Evolutionary conservation across 2,888 invertebrate genomes (phyloP).

Genomic region (Acronicta alni): DNA sequence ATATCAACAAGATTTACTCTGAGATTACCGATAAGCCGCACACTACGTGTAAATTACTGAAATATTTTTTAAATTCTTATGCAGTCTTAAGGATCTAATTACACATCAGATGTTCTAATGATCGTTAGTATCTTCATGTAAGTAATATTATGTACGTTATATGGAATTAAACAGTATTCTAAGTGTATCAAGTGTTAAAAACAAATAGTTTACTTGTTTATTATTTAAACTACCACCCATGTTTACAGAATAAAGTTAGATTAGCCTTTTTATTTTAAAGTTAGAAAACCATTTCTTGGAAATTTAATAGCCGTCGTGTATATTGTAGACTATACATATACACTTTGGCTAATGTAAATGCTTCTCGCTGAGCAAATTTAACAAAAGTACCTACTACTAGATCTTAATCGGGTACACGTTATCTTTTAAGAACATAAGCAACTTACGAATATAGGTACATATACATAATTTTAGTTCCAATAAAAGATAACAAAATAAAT

Average conservation of each 20-base stretch:
- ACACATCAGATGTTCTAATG: conserved; percentile 1
- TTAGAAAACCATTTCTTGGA: no score
- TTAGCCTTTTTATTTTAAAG: no score
- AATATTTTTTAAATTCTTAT: conserved; percentile 63
- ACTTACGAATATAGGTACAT: conserved; percentile 6
- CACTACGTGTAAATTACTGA: conserved; percentile 69
- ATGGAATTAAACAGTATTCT: no score
- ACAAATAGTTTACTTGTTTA: no score
- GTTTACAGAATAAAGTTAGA: no score
- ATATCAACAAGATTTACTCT: conserved; percentile 85
- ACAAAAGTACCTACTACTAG: conserved; percentile 10
- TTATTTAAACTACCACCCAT: no score
- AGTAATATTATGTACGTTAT: background rate
- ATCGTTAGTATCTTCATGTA: no score
- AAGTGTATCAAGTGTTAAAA: no score
- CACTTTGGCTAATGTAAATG: background rate
- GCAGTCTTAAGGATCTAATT: conserved; percentile 56
- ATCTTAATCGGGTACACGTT: conserved; percentile 34
- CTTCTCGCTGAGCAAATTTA: background rate
- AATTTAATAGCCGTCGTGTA: no score
- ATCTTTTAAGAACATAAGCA: conserved; percentile 33
- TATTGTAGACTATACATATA: no score
- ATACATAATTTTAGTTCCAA: conserved; percentile 32
- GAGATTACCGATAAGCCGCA: conserved; percentile 83
- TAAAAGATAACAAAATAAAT: conserved; percentile 34